These are phyloP conservation scores for Pangasius larnaudii DNA, from an alignment of 2,797 vertebrate genomes.

Conservation along the genomic window DNA sequence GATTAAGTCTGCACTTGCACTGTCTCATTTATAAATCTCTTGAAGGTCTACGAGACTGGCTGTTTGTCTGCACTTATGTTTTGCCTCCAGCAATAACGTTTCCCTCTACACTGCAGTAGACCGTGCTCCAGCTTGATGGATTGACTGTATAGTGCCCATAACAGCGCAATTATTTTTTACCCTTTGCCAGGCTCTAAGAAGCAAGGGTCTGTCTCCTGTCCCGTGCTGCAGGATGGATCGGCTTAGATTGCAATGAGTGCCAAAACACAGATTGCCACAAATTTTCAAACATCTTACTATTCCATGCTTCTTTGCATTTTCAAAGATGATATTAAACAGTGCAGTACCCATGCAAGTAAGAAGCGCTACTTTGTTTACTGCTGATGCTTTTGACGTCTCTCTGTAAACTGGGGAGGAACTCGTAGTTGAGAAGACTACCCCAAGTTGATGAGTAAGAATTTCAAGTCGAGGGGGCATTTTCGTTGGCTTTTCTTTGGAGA, in stretches of 20 bases:
- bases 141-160: slow-evolving; percentile 19
- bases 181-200: slow-evolving; percentile 11
- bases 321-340: not conserved
- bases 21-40: slow-evolving; percentile 15
- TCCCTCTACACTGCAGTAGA: slow-evolving; percentile 28
- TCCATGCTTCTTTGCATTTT: not conserved
- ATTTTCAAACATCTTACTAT: not conserved
- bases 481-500: not conserved
- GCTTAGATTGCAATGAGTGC: not conserved
- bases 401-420: not conserved
- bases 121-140: slow-evolving; percentile 19
- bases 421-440: not conserved
- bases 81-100: slow-evolving; percentile 12
- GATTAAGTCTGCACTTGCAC: not conserved
- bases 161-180: slow-evolving; percentile 17
- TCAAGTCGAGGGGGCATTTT: not conserved
- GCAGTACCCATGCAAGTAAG: not conserved
- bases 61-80: slow-evolving; percentile 37
- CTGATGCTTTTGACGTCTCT: not conserved
- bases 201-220: not conserved
- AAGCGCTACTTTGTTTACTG: not conserved
- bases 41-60: not conserved
- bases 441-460: not conserved
- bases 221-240: not conserved
- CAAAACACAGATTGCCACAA: not conserved